Percentiles rank a stretch among this genome's conserved stretches.
These are phyloP conservation scores for Deilephila elpenor DNA, from an alignment of 2,888 invertebrate genomes.

Conservation along the genomic window DNA sequence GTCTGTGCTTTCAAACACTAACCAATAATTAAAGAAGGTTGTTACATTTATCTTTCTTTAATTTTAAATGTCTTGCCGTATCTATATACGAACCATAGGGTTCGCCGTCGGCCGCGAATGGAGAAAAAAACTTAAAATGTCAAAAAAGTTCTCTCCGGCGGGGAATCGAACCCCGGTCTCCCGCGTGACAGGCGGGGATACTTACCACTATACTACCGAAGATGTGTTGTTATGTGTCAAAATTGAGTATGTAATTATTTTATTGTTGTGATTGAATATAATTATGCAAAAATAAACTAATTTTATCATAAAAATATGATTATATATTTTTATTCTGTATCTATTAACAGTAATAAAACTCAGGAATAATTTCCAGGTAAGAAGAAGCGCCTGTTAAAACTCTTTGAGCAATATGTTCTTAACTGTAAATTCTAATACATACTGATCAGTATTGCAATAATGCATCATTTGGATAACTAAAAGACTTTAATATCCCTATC, in stretches of 20 bases:
- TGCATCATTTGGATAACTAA: no score
- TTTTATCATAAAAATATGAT: not conserved
- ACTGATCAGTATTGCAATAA: no score
- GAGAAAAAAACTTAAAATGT: not conserved
- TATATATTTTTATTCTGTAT: no score
- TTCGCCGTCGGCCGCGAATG: not conserved
- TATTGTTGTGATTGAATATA: not conserved
- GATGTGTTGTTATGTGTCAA: slow-evolving; percentile 42
- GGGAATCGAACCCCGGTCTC: slow-evolving; percentile 84
- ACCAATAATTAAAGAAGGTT: not conserved
- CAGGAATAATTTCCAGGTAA: no score
- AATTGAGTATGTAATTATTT: not conserved
- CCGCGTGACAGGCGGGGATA: slow-evolving; percentile 84
- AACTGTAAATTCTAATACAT: no score
- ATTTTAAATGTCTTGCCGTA: not conserved
- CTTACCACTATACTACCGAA: slow-evolving; percentile 83
- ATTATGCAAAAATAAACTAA: not conserved
- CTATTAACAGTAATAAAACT: no score
- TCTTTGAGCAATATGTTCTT: no score
- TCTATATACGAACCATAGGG: no score
- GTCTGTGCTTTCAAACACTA: slow-evolving; percentile 22
- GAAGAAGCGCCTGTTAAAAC: no score
- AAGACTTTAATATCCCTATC: no score
- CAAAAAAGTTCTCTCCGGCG: slow-evolving; percentile 64
- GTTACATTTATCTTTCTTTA: not conserved